Percentiles rank a stretch among this genome's conserved stretches.
Conservation (phyloP, 2,888 invertebrate species). For the Lissocephala sabroskyi region DNA sequence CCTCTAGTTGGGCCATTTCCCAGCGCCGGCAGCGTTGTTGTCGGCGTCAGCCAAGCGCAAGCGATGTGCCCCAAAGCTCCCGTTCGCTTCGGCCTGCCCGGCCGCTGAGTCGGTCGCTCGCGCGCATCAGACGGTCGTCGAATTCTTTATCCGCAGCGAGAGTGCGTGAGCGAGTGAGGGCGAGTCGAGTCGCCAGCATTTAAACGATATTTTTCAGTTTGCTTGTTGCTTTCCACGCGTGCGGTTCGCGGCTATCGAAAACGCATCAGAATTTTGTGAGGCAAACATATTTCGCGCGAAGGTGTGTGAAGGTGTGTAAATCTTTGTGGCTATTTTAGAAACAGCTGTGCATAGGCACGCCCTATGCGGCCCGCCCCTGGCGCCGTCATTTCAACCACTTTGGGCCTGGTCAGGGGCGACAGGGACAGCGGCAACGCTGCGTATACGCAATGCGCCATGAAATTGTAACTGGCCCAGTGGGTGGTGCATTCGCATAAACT, state of each 20-base stretch:
- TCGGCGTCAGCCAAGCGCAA: slow-evolving; percentile 41
- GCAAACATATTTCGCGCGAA: background rate
- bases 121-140: slow-evolving; percentile 11
- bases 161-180: slow-evolving; percentile 26
- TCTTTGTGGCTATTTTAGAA: background rate
- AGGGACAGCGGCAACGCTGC: too few species aligned
- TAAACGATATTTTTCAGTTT: slow-evolving; percentile 61
- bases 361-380: too few species aligned
- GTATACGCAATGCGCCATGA: slow-evolving; percentile 44
- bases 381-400: too few species aligned
- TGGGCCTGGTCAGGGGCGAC: too few species aligned
- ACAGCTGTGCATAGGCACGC: too few species aligned
- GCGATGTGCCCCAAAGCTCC: slow-evolving; percentile 45
- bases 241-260: slow-evolving; percentile 57
- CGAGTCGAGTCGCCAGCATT: slow-evolving; percentile 44
- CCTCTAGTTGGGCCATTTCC: slow-evolving; percentile 41
- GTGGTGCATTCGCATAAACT: slow-evolving; percentile 7
- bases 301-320: background rate
- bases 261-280: background rate
- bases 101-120: slow-evolving; percentile 5
- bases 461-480: slow-evolving; percentile 16
- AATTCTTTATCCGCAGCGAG: slow-evolving; percentile 53
- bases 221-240: slow-evolving; percentile 65
- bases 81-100: slow-evolving; percentile 41
- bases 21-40: slow-evolving; percentile 33